A percentile compares a stretch with the other conserved stretches of the same genome.
Evolutionary conservation across 2,888 invertebrate species (phyloP).

Genomic region (Matsumyia berberina): DNA sequence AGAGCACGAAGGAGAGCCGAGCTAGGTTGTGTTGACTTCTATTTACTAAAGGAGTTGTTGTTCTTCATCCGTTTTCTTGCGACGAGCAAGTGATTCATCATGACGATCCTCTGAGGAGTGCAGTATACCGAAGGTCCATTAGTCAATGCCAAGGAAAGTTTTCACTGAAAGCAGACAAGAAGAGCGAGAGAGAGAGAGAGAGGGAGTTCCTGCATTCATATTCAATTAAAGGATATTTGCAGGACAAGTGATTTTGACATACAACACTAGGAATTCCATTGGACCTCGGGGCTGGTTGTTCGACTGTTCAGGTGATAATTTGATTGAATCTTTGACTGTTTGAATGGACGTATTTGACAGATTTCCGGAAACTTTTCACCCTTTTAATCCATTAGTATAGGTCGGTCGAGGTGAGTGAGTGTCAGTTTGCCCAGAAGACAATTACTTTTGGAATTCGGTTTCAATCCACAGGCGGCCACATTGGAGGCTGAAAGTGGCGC

Average conservation of each 20-base stretch:
- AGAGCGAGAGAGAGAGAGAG: no score
- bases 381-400: constrained; percentile 68
- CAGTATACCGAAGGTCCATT: constrained; percentile 59
- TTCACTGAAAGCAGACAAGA: constrained; percentile 9
- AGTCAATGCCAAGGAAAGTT: constrained; percentile 73
- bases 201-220: constrained; percentile 65
- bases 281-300: background rate
- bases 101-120: background rate
- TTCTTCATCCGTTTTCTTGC: background rate
- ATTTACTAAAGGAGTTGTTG: constrained; percentile 25
- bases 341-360: constrained; percentile 69
- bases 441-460: background rate
- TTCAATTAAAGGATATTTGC: constrained; percentile 78
- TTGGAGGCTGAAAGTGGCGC: constrained; percentile 3
- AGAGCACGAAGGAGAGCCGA: background rate
- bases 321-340: constrained; percentile 71
- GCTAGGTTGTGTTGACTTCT: constrained; percentile 24
- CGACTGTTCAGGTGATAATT: constrained; percentile 25
- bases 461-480: constrained; percentile 2
- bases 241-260: constrained; percentile 78
- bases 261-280: constrained; percentile 63
- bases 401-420: constrained; percentile 5
- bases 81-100: constrained; percentile 60
- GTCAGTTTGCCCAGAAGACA: background rate
- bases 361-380: constrained; percentile 68